Percentiles rank a stretch among this genome's conserved stretches.
Conservation (phyloP, 2,113 vertebrate genomes). For the Sinocyclocheilus anophthalmus region DNA sequence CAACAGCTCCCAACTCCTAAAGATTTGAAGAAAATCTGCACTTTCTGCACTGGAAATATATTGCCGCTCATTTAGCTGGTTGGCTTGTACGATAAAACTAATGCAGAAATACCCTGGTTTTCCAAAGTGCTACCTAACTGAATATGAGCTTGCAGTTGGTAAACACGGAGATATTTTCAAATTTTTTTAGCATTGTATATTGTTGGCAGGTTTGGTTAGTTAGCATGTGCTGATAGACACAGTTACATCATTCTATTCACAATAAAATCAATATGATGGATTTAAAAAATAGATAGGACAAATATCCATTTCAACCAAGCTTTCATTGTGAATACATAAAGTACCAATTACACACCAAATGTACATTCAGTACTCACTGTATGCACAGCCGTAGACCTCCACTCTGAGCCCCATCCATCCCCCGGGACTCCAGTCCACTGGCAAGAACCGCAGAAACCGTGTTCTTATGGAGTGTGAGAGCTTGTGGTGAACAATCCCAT, state of each 20-base stretch:
- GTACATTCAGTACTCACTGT: constrained; percentile 79
- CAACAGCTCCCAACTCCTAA: too few species aligned
- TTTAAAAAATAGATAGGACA: background rate
- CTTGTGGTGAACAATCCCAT: constrained; percentile 81
- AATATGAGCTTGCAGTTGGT: too few species aligned
- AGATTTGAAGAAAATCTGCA: too few species aligned
- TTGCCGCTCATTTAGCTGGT: background rate
- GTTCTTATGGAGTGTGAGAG: constrained; percentile 79
- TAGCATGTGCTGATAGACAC: too few species aligned
- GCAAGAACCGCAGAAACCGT: constrained; percentile 81
- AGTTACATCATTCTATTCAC: too few species aligned
- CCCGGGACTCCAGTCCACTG: constrained; percentile 76
- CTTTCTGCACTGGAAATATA: too few species aligned
- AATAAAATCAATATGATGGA: background rate
- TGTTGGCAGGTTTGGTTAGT: too few species aligned
- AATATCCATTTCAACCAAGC: background rate
- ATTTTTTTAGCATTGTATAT: too few species aligned
- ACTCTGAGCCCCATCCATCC: constrained; percentile 82
- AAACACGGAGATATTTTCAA: too few species aligned
- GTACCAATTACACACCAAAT: background rate
- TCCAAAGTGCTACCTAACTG: too few species aligned
- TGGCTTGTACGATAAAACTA: background rate
- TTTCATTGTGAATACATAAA: background rate
- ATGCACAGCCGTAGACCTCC: constrained; percentile 84
- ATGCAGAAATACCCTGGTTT: too few species aligned